These are phyloP conservation scores for Lucilia cuprina DNA, from an alignment of 1,140 invertebrate species.

Conservation along the genomic window DNA sequence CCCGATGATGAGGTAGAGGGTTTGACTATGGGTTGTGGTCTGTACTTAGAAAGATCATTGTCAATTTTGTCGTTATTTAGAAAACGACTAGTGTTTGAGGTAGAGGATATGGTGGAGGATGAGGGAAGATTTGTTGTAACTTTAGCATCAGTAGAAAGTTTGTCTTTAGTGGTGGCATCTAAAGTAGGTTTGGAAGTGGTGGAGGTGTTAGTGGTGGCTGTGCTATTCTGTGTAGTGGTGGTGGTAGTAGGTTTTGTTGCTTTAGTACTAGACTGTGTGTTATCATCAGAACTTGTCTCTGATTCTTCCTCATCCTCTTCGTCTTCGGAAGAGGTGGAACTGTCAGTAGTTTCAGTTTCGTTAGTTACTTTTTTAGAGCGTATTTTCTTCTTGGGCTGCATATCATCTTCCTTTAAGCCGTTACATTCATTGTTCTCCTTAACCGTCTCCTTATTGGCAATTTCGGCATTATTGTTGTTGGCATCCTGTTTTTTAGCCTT, in stretches of 20 bases:
- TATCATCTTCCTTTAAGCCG: background rate
- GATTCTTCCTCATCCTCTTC: conserved; percentile 43
- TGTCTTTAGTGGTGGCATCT: background rate
- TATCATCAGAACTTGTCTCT: conserved; percentile 43
- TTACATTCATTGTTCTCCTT: conserved; percentile 43
- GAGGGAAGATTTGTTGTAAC: conserved; percentile 39
- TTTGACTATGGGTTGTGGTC: conserved; percentile 40
- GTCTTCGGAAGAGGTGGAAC: background rate
- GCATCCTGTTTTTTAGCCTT: conserved; percentile 43
- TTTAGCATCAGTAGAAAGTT: background rate
- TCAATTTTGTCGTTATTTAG: conserved; percentile 55
- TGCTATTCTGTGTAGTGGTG: conserved; percentile 23
- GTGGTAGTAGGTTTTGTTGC: conserved; percentile 24
- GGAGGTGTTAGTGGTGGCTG: conserved; percentile 6
- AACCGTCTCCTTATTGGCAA: conserved; percentile 60
- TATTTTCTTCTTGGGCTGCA: conserved; percentile 21
- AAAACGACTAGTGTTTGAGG: conserved; percentile 52
- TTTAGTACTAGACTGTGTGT: conserved; percentile 10
- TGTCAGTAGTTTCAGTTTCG: conserved; percentile 37
- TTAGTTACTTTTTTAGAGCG: conserved; percentile 59
- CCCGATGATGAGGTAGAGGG: conserved; percentile 32
- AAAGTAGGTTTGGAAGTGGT: conserved; percentile 21
- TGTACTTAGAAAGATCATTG: conserved; percentile 53
- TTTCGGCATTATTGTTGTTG: conserved; percentile 44
- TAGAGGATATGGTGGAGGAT: conserved; percentile 42